Evolutionary conservation across 2,888 invertebrate genomes (phyloP), one percentile per base, ranked within the genome.

Genomic region (Thelaira solivaga): DNA sequence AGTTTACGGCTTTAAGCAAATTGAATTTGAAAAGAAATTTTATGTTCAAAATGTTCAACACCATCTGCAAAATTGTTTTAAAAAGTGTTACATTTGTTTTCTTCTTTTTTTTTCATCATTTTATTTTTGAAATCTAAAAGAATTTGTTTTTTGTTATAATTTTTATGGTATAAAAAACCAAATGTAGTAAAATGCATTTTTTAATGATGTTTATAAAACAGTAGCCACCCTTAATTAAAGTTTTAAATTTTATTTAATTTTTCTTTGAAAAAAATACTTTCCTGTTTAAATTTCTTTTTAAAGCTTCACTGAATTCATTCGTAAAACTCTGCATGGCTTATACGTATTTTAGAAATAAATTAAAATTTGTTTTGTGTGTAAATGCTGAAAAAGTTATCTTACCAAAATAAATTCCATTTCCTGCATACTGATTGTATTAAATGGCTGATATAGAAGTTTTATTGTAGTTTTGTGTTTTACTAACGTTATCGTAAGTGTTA

Each of bases 1-100:
- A 55, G 45, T 24, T 67, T 67, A 26, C 34, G 34, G 20, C 31
- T 57, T 55, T 62, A 43, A 75, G 34, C 53, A 75, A 75, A 68
- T 62, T 75, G 29, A 62, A 55, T 62, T 74, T 45, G 22, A 61
- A 67, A 45, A 55, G 1, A 57, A 64, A 16, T 64, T 64, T 75
- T 43, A 49, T 75, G 31, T 69, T 64, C 22, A 39, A 62, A 61
- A 39, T 47, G 11, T 39, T 53, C 36, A 57, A 39, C 11, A 68
- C 8, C 39, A 18, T 41, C 26, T 47, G 26, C 39, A 39, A n/a
- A 68, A 74, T 55, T 55, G 39, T 22, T 55, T 36, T 4, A 51
- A 53, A 71, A n/a, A n/a, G n/a, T 53, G 43, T n/a, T 53, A 47
- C 11, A 26, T 43, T 16, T 43, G 1, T 13, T 22, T 41, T 22